Evolutionary conservation across 2,113 vertebrate genomes (phyloP), one percentile per base, ranked within the genome.

Genomic region (Microcebus lehilahytsara): DNA sequence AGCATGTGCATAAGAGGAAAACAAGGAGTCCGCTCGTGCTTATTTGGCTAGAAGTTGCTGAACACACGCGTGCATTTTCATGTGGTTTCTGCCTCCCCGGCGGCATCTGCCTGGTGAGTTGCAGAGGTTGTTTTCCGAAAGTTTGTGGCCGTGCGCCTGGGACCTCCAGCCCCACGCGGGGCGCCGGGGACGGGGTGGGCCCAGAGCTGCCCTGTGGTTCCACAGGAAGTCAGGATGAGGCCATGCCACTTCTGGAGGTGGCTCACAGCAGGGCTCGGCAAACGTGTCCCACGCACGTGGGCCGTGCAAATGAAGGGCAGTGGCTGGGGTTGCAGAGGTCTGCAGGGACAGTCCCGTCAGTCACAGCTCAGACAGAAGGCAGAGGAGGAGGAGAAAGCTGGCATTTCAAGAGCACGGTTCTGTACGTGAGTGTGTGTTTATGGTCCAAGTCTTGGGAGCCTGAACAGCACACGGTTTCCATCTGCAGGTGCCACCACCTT

Each of bases 101-200:
- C 19, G 32, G 37, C 90, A 49, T 12, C 66, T 60, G 93, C 81
- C 93, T 71, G 2, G 22, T 6, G 9, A 23, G 49, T 32, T 83
- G 13, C 5, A 37, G 77, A 85, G 46, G 56, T 4, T 1, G n/a
- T 19, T 32, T 66, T 19, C 78, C 25, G n/a, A 77, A 79, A 77
- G 46, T 20, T 2, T 3, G 37, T 8, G 32, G 60, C 87, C n/a
- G 3, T 13, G 53, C 3, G 1, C 8, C 8, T 16, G 30, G 49
- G 27, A 66, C 1, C 1, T 1, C 49, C 7, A 0, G 40, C 27
- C 51, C 69, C 2, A 0, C 9, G 6, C 6, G 7, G 0, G 4
- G 23, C 20, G n/a, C 62, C 0, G 16, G 30, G 30, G 25, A 19
- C 27, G 0, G 10, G 32, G 69, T 25, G 60, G 37, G 71, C 22